These are phyloP conservation scores for Scelioninae gen. 2 DNA, from an alignment of 2,888 invertebrate species.

Conservation along the genomic window DNA sequence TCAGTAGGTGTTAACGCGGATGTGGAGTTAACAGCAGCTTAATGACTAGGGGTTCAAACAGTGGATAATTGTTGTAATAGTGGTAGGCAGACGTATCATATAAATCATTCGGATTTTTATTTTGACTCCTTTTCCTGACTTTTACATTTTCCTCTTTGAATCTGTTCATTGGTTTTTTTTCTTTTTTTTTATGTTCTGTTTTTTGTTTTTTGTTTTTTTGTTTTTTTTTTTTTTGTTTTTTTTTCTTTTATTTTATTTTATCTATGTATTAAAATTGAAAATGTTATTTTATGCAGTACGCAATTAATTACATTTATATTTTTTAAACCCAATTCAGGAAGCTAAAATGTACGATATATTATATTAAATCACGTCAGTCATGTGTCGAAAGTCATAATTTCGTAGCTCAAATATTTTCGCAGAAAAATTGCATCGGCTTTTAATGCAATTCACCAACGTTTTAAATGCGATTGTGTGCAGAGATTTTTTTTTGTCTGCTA, in stretches of 20 bases:
- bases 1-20: conserved; percentile 64
- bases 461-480: conserved; percentile 10
- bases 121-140: conserved; percentile 25
- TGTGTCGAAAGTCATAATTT: conserved; percentile 15
- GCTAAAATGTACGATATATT: conserved; percentile 41
- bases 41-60: too few relatives aligned
- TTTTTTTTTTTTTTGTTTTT: background rate
- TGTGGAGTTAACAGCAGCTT: too few relatives aligned
- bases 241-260: background rate
- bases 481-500: too few relatives aligned
- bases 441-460: conserved; percentile 25
- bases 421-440: conserved; percentile 14
- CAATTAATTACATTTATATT: conserved; percentile 24
- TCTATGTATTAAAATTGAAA: conserved; percentile 19
- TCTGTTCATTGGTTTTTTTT: conserved; percentile 2
- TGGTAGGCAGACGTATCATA: too few relatives aligned
- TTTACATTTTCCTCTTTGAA: background rate
- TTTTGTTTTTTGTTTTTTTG: conserved; percentile 13
- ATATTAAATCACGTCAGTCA: conserved; percentile 35
- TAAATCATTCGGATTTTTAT: too few relatives aligned
- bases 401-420: conserved; percentile 21
- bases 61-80: too few relatives aligned
- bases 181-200: conserved; percentile 31
- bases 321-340: conserved; percentile 46
- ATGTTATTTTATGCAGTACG: conserved; percentile 25